These are phyloP conservation scores for Pandion haliaetus DNA, from an alignment of 2,113 vertebrate genomes.

Conservation along the genomic window DNA sequence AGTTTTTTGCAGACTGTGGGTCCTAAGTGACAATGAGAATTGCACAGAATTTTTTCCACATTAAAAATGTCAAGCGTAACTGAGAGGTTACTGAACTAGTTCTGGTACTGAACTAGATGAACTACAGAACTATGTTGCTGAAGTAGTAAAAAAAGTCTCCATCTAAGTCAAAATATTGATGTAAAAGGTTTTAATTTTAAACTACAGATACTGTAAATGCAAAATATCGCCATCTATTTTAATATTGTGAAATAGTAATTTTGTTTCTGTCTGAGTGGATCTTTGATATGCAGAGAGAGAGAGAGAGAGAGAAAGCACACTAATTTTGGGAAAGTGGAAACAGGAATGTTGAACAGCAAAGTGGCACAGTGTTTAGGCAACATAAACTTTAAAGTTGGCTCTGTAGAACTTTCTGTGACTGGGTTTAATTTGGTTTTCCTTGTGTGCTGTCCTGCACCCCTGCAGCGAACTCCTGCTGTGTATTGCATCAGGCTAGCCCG, in stretches of 20 bases:
- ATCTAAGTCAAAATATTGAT: not conserved
- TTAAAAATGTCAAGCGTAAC: not conserved
- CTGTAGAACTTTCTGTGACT: no score
- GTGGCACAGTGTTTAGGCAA: no score
- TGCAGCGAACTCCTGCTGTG: conserved; percentile 84
- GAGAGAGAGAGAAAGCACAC: no score
- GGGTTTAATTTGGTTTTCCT: not conserved
- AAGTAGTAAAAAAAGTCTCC: not conserved
- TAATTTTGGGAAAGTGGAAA: not conserved
- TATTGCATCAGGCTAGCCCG: conserved; percentile 89
- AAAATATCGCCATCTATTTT: not conserved
- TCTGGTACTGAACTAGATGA: not conserved
- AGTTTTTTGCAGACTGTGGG: not conserved
- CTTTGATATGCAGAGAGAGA: not conserved
- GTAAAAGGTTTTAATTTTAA: not conserved
- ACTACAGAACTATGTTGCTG: not conserved
- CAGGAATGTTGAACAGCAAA: not conserved
- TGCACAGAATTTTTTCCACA: not conserved
- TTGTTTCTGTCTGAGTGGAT: not conserved
- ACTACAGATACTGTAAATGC: not conserved
- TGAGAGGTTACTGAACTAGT: not conserved
- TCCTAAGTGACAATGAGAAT: fast-evolving
- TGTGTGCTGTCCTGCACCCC: not conserved
- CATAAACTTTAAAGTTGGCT: not conserved
- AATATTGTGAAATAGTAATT: not conserved